Conservation (phyloP, 2,888 invertebrate genomes). For the Suillia variegata region DNA sequence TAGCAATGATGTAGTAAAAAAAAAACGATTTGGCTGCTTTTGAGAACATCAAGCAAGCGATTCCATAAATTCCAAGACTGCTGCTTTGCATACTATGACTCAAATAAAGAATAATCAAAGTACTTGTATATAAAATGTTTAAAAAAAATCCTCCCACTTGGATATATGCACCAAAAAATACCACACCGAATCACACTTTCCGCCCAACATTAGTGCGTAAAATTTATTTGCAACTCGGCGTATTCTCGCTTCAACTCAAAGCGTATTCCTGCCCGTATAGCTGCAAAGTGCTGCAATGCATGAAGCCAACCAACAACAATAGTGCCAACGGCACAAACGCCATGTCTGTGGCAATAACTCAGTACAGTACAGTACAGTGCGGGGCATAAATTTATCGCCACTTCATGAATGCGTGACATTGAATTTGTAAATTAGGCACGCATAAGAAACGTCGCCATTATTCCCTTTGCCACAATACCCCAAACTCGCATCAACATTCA, state of each 20-base stretch:
- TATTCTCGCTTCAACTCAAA: too few relatives aligned
- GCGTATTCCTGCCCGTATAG: too few relatives aligned
- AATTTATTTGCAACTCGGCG: neutral
- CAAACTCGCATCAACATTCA: slow-evolving; percentile 11
- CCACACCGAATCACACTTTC: neutral
- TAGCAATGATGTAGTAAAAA: too few relatives aligned
- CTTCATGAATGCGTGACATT: slow-evolving; percentile 53
- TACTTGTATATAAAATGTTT: too few relatives aligned
- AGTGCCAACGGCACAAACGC: slow-evolving; percentile 2
- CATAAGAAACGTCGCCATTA: slow-evolving; percentile 30
- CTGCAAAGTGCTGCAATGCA: neutral
- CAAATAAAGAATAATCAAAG: too few relatives aligned
- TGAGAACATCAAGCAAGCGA: too few relatives aligned
- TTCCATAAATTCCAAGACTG: too few relatives aligned
- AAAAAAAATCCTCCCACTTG: too few relatives aligned
- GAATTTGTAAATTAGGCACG: slow-evolving; percentile 55
- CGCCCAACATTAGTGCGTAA: neutral
- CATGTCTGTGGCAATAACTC: slow-evolving; percentile 2
- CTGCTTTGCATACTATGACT: too few relatives aligned
- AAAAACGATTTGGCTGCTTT: too few relatives aligned
- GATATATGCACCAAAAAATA: too few relatives aligned
- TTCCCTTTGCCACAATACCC: too few relatives aligned
- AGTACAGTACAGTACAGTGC: slow-evolving; percentile 29
- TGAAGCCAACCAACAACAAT: slow-evolving; percentile 2
- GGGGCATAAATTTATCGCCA: slow-evolving; percentile 46